Conservation (phyloP, 2,113 vertebrate species). For the Eulacestoma nigropectus region DNA sequence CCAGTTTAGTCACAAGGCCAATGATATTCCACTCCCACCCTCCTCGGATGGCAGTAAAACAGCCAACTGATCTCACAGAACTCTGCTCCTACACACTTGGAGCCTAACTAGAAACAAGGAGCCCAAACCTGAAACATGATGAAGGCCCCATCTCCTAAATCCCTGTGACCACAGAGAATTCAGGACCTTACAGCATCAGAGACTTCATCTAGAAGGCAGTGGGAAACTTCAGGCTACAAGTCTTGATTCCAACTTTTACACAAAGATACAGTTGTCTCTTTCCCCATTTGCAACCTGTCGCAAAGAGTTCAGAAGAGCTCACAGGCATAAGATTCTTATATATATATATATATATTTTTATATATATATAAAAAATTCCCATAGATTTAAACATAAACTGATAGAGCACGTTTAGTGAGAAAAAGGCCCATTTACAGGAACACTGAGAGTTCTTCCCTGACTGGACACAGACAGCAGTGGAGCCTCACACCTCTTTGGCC, state of each 20-base stretch:
- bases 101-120: not conserved
- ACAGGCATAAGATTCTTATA: not conserved
- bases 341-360: not conserved
- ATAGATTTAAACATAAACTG: not conserved
- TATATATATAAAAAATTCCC: not conserved
- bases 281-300: not conserved
- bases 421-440: not conserved
- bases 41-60: not conserved
- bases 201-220: not conserved
- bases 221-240: not conserved
- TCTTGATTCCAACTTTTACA: not conserved
- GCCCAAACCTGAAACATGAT: not conserved
- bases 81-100: not conserved
- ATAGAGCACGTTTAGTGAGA: not conserved
- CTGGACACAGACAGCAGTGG: not conserved
- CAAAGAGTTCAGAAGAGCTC: not conserved
- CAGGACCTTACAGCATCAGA: not conserved
- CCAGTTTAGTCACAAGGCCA: constrained; percentile 14
- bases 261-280: not conserved
- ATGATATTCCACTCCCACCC: not conserved
- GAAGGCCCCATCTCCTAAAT: not conserved
- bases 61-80: constrained; percentile 4
- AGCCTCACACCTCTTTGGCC: not conserved
- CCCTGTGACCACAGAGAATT: not conserved
- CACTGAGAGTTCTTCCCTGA: not conserved